Conservation (phyloP, 2,113 vertebrate species). For the Acanthisitta chloris region DNA sequence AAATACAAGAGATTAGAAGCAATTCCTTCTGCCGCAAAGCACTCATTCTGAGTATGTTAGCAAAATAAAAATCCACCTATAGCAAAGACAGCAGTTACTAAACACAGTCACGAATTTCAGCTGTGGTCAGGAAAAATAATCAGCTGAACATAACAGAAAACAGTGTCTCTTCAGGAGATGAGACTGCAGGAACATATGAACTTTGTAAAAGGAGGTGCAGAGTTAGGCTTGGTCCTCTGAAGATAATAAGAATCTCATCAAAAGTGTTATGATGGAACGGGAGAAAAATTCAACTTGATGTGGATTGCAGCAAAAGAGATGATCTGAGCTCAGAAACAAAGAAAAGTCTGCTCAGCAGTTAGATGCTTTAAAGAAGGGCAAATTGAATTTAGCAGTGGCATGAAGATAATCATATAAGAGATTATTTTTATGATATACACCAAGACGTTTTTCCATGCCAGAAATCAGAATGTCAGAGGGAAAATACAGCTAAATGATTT, state of each 20-base stretch:
- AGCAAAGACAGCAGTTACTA: neutral
- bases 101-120: neutral
- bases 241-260: slow-evolving; percentile 38
- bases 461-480: neutral
- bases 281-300: slow-evolving; percentile 13
- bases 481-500: neutral
- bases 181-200: slow-evolving; percentile 1
- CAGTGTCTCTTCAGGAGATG: neutral
- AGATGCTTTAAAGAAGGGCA: slow-evolving; percentile 11
- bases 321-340: slow-evolving; percentile 17
- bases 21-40: neutral
- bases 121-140: neutral
- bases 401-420: neutral
- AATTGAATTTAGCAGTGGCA: slow-evolving; percentile 36
- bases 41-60: neutral
- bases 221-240: neutral
- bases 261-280: neutral
- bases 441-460: neutral
- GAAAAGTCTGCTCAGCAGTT: neutral
- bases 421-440: slow-evolving; percentile 13
- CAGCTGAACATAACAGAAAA: slow-evolving; percentile 1
- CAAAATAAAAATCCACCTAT: neutral
- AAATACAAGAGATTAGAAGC: neutral
- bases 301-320: neutral
- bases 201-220: neutral